These are phyloP conservation scores for Amphilophus citrinellus DNA, from an alignment of 2,113 vertebrate genomes.

Conservation along the genomic window DNA sequence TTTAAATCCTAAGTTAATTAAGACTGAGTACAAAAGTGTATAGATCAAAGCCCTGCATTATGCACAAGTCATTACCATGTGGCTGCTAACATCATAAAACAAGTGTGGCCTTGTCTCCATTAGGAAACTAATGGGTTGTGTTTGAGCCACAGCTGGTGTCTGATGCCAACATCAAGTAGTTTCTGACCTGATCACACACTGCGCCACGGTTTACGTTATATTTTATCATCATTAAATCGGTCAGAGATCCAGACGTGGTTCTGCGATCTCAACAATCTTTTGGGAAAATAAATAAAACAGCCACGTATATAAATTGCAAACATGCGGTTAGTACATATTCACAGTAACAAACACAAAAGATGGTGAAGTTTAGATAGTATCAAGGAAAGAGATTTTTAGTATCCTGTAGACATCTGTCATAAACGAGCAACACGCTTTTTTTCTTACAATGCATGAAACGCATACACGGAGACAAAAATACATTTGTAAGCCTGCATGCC, in stretches of 20 bases:
- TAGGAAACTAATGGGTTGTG: conserved; percentile 65
- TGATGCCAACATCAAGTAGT: conserved; percentile 49
- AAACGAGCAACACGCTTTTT: neutral
- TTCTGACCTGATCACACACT: conserved; percentile 46
- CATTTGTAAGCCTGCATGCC: conserved; percentile 18
- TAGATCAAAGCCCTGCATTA: conserved; percentile 59
- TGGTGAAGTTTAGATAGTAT: conserved; percentile 29
- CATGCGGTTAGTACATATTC: neutral
- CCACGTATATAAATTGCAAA: conserved; percentile 16
- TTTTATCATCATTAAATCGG: conserved; percentile 44
- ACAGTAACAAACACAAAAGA: conserved; percentile 9
- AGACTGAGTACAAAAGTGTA: conserved; percentile 39
- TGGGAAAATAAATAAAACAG: conserved; percentile 2
- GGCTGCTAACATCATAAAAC: conserved; percentile 53
- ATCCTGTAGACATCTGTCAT: neutral
- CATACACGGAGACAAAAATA: conserved; percentile 35
- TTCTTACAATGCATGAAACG: conserved; percentile 1
- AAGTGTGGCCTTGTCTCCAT: conserved; percentile 55
- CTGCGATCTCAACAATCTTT: conserved; percentile 23
- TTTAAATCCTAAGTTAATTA: conserved; percentile 52
- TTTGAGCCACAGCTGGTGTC: conserved; percentile 67
- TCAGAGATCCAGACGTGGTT: neutral
- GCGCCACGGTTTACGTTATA: conserved; percentile 29
- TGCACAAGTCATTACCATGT: conserved; percentile 59
- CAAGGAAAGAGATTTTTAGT: conserved; percentile 28